Evolutionary conservation across 64 coral and sea anemone species (phyloP).

Genomic region (Montipora foliosa): DNA sequence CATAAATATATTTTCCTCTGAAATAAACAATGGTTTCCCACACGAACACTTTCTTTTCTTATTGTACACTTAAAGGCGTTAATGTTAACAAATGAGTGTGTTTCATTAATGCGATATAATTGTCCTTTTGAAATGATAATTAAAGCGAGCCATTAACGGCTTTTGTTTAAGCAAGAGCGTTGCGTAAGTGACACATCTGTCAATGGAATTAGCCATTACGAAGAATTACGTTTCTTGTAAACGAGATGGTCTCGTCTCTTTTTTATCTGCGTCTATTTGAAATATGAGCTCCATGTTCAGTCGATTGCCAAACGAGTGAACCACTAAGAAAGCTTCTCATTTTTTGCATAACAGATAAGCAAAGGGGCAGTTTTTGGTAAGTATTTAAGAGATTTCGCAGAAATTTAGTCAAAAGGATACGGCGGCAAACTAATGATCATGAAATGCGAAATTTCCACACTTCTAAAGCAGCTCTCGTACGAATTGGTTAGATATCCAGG

Average conservation of each 20-base stretch:
- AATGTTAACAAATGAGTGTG: background rate
- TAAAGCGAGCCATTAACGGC: background rate
- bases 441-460: no score
- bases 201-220: background rate
- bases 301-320: background rate
- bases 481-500: background rate
- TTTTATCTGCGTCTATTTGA: background rate
- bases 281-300: background rate
- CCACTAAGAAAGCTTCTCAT: background rate
- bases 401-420: background rate
- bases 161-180: slow-evolving; percentile 28
- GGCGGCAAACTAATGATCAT: no score
- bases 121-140: slow-evolving; percentile 8
- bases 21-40: no score
- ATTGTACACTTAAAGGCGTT: background rate
- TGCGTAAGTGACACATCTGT: slow-evolving; percentile 12
- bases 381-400: background rate
- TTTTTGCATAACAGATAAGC: background rate
- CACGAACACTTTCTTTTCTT: no score
- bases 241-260: background rate
- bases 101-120: background rate
- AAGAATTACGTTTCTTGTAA: background rate
- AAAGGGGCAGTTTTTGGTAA: background rate
- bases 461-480: background rate
- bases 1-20: no score